Evolutionary conservation across 2,113 vertebrate genomes (phyloP), one percentile per base, ranked within the genome.

Genomic region (Oncorhynchus masou): DNA sequence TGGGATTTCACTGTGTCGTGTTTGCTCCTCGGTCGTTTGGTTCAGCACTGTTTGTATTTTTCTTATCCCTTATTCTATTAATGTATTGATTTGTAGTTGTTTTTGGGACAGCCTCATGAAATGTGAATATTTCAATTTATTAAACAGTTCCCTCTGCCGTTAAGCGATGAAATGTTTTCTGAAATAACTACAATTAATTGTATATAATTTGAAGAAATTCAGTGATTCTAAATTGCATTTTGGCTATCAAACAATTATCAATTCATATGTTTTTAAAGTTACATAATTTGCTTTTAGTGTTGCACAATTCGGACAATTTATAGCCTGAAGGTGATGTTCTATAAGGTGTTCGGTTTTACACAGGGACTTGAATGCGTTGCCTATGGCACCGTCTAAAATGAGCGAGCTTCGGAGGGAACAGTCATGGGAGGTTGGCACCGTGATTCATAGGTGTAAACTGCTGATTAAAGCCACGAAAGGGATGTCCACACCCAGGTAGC

Each of bases 361-460:
- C 80, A 79, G 81, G 83, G 15, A 5, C 9, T 81, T 84, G 60
- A 81, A 86, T 83, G 86, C 79, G 77, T 83, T 48, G 77, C 81
- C 54, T 74, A 60, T 84, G 81, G 76, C 83, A 79, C 77, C 80
- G 24, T 72, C 51, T 78, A n/a, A 65, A 81, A 83, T 60, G 77
- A 81, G 71, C 68, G 75, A 77, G 76, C 77, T 22, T 73, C 64
- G 1, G n/a, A 62, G 59, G 3, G 8, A 62, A 62, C 59, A 62
- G 59, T n/a, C 7, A n/a, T 70, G 76, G 68, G 86, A 68, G 73
- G 81, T 82, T 84, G 74, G 74, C 79, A 85, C 76, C 78, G 81
- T 89, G 89, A 90, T 74, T 91, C 88, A 89, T 49, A 25, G 69
- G 4, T 39, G 48, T 83, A 77, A 77, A 65, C 83, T 83, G 83